These are phyloP conservation scores for Drosophila buzzatii DNA, from an alignment of 2,888 invertebrate species.

Conservation along the genomic window DNA sequence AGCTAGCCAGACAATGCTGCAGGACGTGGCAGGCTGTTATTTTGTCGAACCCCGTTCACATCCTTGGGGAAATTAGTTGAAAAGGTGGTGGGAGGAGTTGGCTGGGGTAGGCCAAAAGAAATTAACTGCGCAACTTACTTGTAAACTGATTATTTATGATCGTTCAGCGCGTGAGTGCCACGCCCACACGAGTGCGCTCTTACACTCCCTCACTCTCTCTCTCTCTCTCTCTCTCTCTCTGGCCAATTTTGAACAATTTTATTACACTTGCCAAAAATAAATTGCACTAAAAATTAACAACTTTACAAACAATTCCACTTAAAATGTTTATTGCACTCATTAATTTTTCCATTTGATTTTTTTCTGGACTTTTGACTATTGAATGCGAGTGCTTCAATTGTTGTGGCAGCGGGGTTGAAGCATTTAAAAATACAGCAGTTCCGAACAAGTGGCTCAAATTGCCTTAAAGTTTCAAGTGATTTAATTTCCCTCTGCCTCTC, in stretches of 20 bases:
- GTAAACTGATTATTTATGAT: slow-evolving; percentile 80
- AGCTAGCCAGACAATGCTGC: slow-evolving; percentile 9
- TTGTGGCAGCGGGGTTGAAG: slow-evolving; percentile 17
- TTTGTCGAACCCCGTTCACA: slow-evolving; percentile 20
- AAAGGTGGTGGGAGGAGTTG: slow-evolving; percentile 56
- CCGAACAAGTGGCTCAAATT: slow-evolving; percentile 56
- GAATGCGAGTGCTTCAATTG: slow-evolving; percentile 41
- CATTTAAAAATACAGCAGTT: slow-evolving; percentile 33
- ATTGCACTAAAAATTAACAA: slow-evolving; percentile 83
- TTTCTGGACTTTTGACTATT: slow-evolving; percentile 59
- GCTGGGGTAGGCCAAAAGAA: slow-evolving; percentile 35
- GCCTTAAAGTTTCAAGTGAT: slow-evolving; percentile 76
- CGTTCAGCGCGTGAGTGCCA: slow-evolving; percentile 29
- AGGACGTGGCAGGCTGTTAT: slow-evolving; percentile 11
- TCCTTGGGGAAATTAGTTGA: slow-evolving; percentile 77
- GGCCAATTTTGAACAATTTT: slow-evolving; percentile 74
- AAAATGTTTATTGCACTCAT: slow-evolving; percentile 81
- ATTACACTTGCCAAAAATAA: slow-evolving; percentile 78
- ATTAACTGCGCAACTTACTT: slow-evolving; percentile 80
- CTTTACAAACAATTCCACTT: slow-evolving; percentile 81
- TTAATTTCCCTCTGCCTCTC: slow-evolving; percentile 49
- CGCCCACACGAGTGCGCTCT: not conserved
- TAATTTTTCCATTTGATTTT: slow-evolving; percentile 56
- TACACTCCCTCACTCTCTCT: not conserved
- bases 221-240: not conserved